phyloP scores from a whole-genome alignment of 2,888 invertebrate genomes.

The Fissipunctia ypsillon region DNA sequence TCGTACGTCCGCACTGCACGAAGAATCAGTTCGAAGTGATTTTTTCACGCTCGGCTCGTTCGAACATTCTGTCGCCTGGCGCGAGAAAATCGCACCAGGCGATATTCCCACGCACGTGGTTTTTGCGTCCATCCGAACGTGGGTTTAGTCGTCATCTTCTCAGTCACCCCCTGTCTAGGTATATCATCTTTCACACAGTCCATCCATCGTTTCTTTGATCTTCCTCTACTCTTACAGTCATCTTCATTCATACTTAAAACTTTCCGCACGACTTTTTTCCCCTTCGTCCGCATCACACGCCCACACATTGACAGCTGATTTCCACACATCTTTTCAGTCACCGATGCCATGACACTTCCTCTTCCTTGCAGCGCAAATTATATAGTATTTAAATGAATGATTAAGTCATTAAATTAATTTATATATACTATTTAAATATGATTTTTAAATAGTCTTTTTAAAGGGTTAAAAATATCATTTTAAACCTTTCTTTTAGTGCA shows the following conservation, averaged over 20 bases:
- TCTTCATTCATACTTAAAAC: neutral
- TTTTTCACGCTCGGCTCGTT: no score
- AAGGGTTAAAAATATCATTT: constrained; percentile 8
- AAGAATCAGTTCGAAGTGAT: no score
- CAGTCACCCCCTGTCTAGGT: neutral
- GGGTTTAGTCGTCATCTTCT: neutral
- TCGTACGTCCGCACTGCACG: no score
- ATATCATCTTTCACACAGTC: neutral
- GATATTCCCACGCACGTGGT: no score
- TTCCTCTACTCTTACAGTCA: neutral
- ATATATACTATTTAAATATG: no score
- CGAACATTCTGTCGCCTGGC: no score
- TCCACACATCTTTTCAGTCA: neutral
- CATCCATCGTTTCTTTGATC: neutral
- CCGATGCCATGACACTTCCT: neutral
- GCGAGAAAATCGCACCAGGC: no score
- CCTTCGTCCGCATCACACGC: no score
- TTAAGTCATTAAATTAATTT: no score
- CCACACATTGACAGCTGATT: neutral
- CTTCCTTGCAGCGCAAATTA: neutral
- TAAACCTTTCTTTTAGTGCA: neutral
- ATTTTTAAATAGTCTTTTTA: neutral
- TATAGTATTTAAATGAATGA: neutral
- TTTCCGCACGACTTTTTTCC: no score
- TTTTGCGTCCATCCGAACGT: no score